phyloP scores from a whole-genome alignment of 2,113 vertebrate species.

The Ibidorhyncha struthersii region DNA sequence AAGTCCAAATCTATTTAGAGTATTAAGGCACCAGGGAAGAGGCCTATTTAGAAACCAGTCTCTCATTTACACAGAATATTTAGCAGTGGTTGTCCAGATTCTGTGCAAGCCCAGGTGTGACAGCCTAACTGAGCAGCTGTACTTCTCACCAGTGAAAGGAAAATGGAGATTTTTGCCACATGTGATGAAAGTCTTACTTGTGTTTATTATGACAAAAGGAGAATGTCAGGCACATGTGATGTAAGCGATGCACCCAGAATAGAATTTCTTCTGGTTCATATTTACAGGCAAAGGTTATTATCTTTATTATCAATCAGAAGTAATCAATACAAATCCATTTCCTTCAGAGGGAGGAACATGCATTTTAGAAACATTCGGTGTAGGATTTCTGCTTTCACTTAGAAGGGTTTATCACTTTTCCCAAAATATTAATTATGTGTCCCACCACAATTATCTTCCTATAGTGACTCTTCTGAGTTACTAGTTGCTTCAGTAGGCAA shows the following conservation, averaged over 20 bases:
- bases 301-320: background rate
- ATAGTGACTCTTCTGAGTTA: background rate
- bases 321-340: background rate
- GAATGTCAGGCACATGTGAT: background rate
- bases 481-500: background rate
- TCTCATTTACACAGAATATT: background rate
- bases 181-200: background rate
- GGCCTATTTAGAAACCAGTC: background rate
- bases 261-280: background rate
- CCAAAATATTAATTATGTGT: background rate
- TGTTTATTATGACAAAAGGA: background rate
- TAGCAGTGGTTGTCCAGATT: background rate
- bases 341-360: background rate
- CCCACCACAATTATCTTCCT: background rate
- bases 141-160: background rate
- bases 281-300: background rate
- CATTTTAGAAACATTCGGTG: background rate
- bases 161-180: background rate
- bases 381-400: background rate
- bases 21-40: background rate
- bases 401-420: background rate
- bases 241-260: background rate
- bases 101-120: background rate
- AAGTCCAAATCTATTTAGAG: background rate
- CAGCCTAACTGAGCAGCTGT: background rate